phyloP scores from a whole-genome alignment of 30 jellyfish, hydroid and myxozoan species.

The Catostylus mosaicus region DNA sequence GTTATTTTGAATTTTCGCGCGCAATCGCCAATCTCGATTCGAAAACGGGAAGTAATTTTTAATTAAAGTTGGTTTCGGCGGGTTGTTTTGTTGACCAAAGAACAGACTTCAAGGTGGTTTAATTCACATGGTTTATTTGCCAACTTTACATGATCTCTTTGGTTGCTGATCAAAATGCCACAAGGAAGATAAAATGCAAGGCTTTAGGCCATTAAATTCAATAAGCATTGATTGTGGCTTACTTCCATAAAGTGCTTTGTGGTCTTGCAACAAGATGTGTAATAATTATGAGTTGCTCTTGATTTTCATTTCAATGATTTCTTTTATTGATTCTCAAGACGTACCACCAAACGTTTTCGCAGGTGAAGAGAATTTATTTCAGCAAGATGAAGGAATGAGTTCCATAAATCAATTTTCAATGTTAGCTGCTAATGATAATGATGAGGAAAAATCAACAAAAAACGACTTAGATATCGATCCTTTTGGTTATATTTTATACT shows the following conservation, averaged over 20 bases:
- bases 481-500: slow-evolving; percentile 74
- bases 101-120: slow-evolving; percentile 16
- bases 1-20: slow-evolving; percentile 6
- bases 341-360: not conserved
- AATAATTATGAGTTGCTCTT: not conserved
- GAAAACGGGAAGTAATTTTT: not conserved
- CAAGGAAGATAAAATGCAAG: slow-evolving; percentile 9
- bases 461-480: slow-evolving; percentile 19
- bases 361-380: slow-evolving; percentile 9
- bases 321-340: not conserved
- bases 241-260: too few relatives aligned
- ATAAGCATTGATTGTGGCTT: not conserved
- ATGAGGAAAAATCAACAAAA: not conserved
- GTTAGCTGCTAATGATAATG: not conserved
- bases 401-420: slow-evolving; percentile 1
- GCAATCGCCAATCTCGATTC: not conserved
- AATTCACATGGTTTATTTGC: not conserved
- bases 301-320: not conserved
- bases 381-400: slow-evolving; percentile 3
- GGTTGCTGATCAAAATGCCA: not conserved
- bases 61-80: too few relatives aligned
- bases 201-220: not conserved
- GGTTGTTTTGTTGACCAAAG: slow-evolving; percentile 9
- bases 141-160: not conserved
- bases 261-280: too few relatives aligned